These are phyloP conservation scores for Oscheius sp. DNA, from an alignment of 2,888 invertebrate species.

Conservation along the genomic window DNA sequence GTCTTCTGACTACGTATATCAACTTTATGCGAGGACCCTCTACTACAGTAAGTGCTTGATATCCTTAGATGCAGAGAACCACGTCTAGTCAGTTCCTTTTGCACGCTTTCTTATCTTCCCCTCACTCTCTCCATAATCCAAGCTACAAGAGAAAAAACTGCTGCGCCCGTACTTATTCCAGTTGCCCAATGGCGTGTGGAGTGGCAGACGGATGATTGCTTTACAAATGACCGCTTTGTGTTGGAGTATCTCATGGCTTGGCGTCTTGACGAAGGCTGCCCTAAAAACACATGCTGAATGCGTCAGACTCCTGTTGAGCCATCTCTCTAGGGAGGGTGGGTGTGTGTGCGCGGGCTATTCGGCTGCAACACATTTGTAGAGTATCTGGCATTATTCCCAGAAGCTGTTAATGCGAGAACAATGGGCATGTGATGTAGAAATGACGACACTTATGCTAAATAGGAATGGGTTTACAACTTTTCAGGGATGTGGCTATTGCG, in stretches of 20 bases:
- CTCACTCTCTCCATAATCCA: neutral
- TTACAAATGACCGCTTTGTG: conserved; percentile 31
- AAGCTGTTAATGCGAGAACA: conserved; percentile 16
- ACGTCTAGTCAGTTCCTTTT: neutral
- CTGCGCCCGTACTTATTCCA: conserved; percentile 7
- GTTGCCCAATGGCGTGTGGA: conserved; percentile 22
- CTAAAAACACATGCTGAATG: conserved; percentile 30
- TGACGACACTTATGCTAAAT: conserved; percentile 17
- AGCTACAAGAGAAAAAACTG: conserved; percentile 1
- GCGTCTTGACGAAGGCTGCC: neutral
- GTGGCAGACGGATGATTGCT: conserved; percentile 30
- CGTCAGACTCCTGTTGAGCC: conserved; percentile 25
- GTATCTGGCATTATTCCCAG: conserved; percentile 20
- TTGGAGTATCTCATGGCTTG: conserved; percentile 14
- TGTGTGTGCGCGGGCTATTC: conserved; percentile 14
- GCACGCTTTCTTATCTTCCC: neutral
- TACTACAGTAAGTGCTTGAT: conserved; percentile 38
- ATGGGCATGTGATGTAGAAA: conserved; percentile 21
- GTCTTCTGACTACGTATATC: conserved; percentile 51
- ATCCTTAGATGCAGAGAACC: neutral
- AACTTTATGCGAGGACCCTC: conserved; percentile 44
- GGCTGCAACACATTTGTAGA: conserved; percentile 31
- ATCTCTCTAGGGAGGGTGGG: conserved; percentile 12
- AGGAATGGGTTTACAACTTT: conserved; percentile 19
- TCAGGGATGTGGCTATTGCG: conserved; percentile 58